phyloP scores from a whole-genome alignment of 2,888 invertebrate species.

The Acleris holmiana region DNA sequence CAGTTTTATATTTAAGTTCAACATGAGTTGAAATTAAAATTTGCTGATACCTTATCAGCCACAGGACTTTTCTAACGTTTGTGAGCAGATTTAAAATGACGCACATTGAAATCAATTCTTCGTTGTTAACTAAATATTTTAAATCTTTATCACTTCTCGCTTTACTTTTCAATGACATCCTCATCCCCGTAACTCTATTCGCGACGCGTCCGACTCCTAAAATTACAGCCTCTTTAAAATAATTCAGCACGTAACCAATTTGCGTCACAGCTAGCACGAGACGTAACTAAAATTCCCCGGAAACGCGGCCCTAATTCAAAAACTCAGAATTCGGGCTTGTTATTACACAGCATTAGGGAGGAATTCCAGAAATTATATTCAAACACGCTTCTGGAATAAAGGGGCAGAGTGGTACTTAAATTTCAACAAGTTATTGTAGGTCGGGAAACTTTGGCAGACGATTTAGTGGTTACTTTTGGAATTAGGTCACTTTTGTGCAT shows the following conservation, averaged over 20 bases:
- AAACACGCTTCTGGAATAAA: slow-evolving; percentile 18
- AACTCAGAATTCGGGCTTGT: slow-evolving; percentile 21
- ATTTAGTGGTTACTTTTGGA: slow-evolving; percentile 15
- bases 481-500: slow-evolving; percentile 35
- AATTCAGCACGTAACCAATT: slow-evolving; percentile 29
- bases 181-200: neutral
- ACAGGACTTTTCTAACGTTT: too few relatives aligned
- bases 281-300: slow-evolving; percentile 26
- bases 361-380: slow-evolving; percentile 29
- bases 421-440: slow-evolving; percentile 36
- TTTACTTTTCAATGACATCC: too few relatives aligned
- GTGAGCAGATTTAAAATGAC: too few relatives aligned
- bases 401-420: slow-evolving; percentile 24
- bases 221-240: slow-evolving; percentile 19
- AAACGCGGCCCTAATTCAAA: slow-evolving; percentile 23
- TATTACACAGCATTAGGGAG: slow-evolving; percentile 24
- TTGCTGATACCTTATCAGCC: too few relatives aligned
- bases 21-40: too few relatives aligned
- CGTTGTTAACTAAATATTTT: too few relatives aligned
- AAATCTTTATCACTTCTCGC: too few relatives aligned
- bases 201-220: neutral
- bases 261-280: neutral
- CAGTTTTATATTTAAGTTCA: too few relatives aligned
- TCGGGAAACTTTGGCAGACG: slow-evolving; percentile 20
- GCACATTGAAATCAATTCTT: too few relatives aligned